Evolutionary conservation across 2,888 invertebrate species (phyloP), one percentile per base, ranked within the genome.

Genomic region (Phengaris arion): DNA sequence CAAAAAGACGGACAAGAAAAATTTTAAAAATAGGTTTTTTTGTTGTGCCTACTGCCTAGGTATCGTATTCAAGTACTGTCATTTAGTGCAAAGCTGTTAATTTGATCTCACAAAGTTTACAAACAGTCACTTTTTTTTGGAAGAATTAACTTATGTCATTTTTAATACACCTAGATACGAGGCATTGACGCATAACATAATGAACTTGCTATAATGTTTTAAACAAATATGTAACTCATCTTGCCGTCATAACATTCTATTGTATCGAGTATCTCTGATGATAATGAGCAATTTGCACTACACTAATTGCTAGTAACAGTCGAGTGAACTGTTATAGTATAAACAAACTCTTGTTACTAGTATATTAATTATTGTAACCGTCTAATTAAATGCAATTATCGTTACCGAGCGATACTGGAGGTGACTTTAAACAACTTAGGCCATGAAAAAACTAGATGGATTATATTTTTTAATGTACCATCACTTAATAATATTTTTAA

Each of bases 301-400:
- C 54, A n/a, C 35, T 72, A 54, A 72, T 54, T 54, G 35, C 12
- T 13, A 72, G 54, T 72, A 72, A 72, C 22, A 3, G 52, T 72
- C 51, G 7, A 12, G 52, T 54, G 54, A 68, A 72, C 35, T 7
- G 22, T 22, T 35, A 72, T 22, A 22, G 22, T 22, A 70, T 22
- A 22, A 46, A 68, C 12, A 68, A 45, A 70, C 72, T 22, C 6
- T 52, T 52, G 35, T 72, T 22, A 70, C 64, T 64, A 35, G 13
- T 64, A 8, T 64, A 64, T 35, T 45, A 64, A 64, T 64, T 64
- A 2, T 35, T 69, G 15, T 46, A 22, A 51, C 35, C 3, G 35
- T 64, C 22, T 69, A 51, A 51, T 51, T 22, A 22, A 15, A 51
- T 10, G 12, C 2, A 70, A 69, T 69, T 69, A 48, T 46, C 69